A percentile compares a stretch with the other conserved stretches of the same genome.
These are phyloP conservation scores for Sciaenops ocellatus DNA, from an alignment of 2,797 vertebrate species.

Conservation along the genomic window DNA sequence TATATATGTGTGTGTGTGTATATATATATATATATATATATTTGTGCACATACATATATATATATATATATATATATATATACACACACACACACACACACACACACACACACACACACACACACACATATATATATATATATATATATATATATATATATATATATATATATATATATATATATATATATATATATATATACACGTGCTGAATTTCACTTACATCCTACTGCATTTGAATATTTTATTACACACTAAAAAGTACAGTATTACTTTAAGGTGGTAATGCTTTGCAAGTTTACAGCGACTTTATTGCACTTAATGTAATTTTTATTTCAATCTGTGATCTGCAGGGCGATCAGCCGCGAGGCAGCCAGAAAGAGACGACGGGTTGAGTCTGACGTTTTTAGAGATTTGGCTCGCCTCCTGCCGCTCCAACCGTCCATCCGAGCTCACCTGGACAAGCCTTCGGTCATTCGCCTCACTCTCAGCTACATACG, in stretches of 20 bases:
- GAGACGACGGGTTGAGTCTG: constrained; percentile 92
- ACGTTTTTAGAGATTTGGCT: constrained; percentile 93
- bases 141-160: too few relatives aligned
- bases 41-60: too few relatives aligned
- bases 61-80: too few relatives aligned
- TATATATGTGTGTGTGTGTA: too few relatives aligned
- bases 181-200: too few relatives aligned
- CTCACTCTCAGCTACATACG: constrained; percentile 96
- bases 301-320: not conserved
- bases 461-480: constrained; percentile 97
- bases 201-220: too few relatives aligned
- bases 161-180: too few relatives aligned
- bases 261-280: not conserved
- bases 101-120: too few relatives aligned
- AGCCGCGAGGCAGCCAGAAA: constrained; percentile 90
- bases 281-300: not conserved
- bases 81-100: too few relatives aligned
- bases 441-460: constrained; percentile 90
- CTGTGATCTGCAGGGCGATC: constrained; percentile 77
- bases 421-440: constrained; percentile 92
- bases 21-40: too few relatives aligned
- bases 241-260: not conserved
- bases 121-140: too few relatives aligned
- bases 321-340: not conserved
- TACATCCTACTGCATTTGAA: too few relatives aligned